Percentiles rank a stretch among this genome's conserved stretches.
These are phyloP conservation scores for Meghimatium bilineatum DNA, from an alignment of 2,888 invertebrate genomes.

Conservation along the genomic window DNA sequence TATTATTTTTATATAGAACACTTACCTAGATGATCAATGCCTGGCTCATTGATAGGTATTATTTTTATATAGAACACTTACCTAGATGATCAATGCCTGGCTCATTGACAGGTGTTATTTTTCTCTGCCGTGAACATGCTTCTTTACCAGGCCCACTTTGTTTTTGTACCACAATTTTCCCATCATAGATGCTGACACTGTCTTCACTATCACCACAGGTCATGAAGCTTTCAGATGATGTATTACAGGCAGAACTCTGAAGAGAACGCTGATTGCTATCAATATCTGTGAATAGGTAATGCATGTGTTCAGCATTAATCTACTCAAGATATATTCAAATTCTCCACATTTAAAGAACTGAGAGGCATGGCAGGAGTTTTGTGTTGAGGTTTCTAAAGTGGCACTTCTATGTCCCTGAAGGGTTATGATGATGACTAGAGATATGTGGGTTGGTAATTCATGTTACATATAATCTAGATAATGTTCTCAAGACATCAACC, in stretches of 20 bases:
- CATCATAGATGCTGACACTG: background rate
- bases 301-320: too few species aligned
- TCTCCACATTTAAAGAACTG: too few species aligned
- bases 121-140: background rate
- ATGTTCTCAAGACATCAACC: too few species aligned
- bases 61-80: background rate
- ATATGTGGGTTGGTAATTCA: too few species aligned
- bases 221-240: background rate
- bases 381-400: too few species aligned
- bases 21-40: background rate
- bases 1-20: too few species aligned
- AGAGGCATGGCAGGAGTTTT: too few species aligned
- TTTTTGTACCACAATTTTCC: background rate
- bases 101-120: conserved; percentile 18
- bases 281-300: background rate
- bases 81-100: background rate
- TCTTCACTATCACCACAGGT: background rate
- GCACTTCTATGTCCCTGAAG: too few species aligned
- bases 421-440: too few species aligned
- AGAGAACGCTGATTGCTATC: background rate
- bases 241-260: background rate
- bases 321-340: too few species aligned
- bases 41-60: conserved; percentile 1
- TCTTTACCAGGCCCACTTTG: background rate
- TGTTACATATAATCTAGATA: too few species aligned